phyloP scores from a whole-genome alignment of 2,113 vertebrate genomes.

The Lepisosteus osseus region DNA sequence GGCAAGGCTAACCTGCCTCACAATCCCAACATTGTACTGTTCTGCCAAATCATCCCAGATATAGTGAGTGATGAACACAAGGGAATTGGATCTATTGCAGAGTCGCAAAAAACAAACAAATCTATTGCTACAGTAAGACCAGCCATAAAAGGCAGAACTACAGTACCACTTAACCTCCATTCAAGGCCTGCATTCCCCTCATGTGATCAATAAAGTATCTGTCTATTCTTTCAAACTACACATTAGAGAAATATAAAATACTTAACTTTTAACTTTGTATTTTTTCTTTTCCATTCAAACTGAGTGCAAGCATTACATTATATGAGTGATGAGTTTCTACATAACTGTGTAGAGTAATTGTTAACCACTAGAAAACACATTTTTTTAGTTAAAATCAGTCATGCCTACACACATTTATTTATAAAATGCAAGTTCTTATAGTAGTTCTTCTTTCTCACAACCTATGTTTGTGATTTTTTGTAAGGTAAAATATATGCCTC shows the following conservation, averaged over 20 bases:
- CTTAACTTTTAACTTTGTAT: background rate
- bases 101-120: constrained; percentile 7
- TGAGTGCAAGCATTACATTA: background rate
- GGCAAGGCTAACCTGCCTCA: background rate
- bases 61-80: constrained; percentile 1
- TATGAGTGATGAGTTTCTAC: too few relatives aligned
- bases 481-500: too few relatives aligned
- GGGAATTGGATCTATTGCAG: constrained; percentile 2
- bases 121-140: background rate
- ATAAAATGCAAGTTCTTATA: too few relatives aligned
- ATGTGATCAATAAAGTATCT: background rate
- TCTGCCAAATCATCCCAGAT: constrained; percentile 5
- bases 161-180: background rate
- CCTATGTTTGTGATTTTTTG: too few relatives aligned
- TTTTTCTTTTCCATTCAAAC: background rate
- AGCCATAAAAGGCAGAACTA: background rate
- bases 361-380: too few relatives aligned
- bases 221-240: background rate
- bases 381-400: too few relatives aligned
- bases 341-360: too few relatives aligned
- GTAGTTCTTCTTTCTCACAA: too few relatives aligned
- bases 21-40: constrained; percentile 16
- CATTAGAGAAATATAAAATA: constrained; percentile 1
- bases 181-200: background rate
- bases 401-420: too few relatives aligned